Conservation (phyloP, 2,113 vertebrate genomes). For the Progne subis region DNA sequence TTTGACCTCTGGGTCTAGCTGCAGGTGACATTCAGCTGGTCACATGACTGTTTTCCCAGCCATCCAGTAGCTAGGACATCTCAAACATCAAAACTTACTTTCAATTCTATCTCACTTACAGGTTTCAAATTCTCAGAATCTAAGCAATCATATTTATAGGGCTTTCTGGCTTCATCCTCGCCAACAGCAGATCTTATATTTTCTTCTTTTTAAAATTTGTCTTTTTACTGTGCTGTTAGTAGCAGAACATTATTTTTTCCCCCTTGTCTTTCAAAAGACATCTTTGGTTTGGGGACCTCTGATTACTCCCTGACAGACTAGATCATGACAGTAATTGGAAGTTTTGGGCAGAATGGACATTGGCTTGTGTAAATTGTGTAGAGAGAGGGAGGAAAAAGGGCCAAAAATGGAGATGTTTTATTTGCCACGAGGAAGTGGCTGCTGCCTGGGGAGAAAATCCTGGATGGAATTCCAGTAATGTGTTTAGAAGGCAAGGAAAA, state of each 20-base stretch:
- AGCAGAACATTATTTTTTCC: background rate
- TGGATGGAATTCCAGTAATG: background rate
- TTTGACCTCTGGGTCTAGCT: no score
- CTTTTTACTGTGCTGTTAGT: background rate
- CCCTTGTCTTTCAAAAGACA: background rate
- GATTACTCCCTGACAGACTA: background rate
- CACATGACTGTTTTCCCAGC: no score
- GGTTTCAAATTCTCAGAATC: no score
- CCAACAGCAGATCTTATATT: background rate
- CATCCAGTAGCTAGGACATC: no score
- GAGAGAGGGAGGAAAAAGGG: background rate
- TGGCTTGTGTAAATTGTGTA: background rate
- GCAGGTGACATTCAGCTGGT: no score
- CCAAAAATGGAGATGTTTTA: background rate
- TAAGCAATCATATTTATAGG: no score
- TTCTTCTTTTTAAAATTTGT: background rate
- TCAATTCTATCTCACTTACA: no score
- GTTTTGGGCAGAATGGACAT: background rate
- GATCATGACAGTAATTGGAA: background rate
- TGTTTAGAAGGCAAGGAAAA: background rate
- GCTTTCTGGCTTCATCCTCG: no score
- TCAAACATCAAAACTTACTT: no score
- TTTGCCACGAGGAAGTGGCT: background rate
- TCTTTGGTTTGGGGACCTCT: background rate
- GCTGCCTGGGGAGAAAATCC: background rate